Conservation (phyloP, 2,797 vertebrate genomes). For the Xerus rutilus region DNA sequence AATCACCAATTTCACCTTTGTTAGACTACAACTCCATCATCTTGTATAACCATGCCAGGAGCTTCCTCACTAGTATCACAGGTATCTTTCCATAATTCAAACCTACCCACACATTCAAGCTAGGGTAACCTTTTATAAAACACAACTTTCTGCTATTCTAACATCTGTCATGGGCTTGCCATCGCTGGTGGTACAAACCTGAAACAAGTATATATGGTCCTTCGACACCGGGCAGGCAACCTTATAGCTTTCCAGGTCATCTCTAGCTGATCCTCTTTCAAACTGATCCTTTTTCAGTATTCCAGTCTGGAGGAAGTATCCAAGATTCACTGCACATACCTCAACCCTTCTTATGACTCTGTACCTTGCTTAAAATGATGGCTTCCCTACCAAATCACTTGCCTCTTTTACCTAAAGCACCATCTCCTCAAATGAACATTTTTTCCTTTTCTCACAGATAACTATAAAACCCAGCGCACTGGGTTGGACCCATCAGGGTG, state of each 20-base stretch:
- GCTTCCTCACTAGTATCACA: neutral
- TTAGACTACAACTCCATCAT: neutral
- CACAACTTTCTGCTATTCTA: neutral
- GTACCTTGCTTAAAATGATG: neutral
- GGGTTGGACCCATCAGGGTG: accelerated
- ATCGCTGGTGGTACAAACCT: neutral
- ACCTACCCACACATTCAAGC: neutral
- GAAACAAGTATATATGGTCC: neutral
- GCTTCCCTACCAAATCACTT: neutral
- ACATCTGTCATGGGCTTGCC: neutral
- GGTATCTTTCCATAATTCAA: neutral
- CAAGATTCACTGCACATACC: neutral
- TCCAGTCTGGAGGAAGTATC: neutral
- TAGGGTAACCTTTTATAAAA: neutral
- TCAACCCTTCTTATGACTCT: neutral
- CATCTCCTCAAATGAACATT: neutral
- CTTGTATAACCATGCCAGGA: neutral
- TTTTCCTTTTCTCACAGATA: neutral
- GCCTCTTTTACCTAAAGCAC: neutral
- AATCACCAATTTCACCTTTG: neutral
- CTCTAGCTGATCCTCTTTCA: neutral
- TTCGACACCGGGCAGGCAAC: neutral
- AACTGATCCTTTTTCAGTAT: neutral
- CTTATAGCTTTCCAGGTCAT: neutral
- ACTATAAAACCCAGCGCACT: neutral